phyloP scores from a whole-genome alignment of 1,140 invertebrate genomes.

The Nixonia krombeini region DNA sequence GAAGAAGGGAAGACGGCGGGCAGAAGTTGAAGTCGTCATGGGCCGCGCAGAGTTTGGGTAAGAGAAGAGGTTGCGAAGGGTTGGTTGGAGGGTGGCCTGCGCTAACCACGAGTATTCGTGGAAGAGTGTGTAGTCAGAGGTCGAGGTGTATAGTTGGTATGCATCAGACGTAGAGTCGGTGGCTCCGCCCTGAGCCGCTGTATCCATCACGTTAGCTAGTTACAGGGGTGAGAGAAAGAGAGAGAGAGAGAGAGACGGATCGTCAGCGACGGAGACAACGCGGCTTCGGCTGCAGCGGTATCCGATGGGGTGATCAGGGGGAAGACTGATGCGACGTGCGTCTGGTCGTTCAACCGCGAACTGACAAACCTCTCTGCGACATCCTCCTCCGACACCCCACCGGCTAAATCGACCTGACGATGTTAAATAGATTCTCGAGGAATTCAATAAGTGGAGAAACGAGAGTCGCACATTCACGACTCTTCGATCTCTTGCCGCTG shows the following conservation, averaged over 20 bases:
- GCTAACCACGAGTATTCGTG: slow-evolving; percentile 15
- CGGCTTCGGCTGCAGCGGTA: slow-evolving; percentile 19
- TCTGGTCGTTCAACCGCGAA: slow-evolving; percentile 58
- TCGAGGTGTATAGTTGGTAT: slow-evolving; percentile 56
- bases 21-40: slow-evolving; percentile 1
- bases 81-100: slow-evolving; percentile 11
- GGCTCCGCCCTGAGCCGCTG: slow-evolving; percentile 53
- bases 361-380: slow-evolving; percentile 59
- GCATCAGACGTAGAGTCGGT: slow-evolving; percentile 52
- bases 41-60: not conserved
- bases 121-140: slow-evolving; percentile 18
- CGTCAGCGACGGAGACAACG: slow-evolving; percentile 2
- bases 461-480: slow-evolving; percentile 35
- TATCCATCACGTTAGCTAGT: slow-evolving; percentile 60
- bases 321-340: slow-evolving; percentile 63
- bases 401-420: slow-evolving; percentile 47
- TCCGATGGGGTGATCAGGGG: slow-evolving; percentile 25
- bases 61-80: not conserved
- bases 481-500: slow-evolving; percentile 30
- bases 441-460: slow-evolving; percentile 58
- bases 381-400: slow-evolving; percentile 28
- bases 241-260: slow-evolving; percentile 6
- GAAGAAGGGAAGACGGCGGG: slow-evolving; percentile 26
- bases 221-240: slow-evolving; percentile 29
- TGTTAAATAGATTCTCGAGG: slow-evolving; percentile 60